Base-by-base conservation (phyloP, 2,888 invertebrate species). In the Pemphredon lugubris region DNA sequence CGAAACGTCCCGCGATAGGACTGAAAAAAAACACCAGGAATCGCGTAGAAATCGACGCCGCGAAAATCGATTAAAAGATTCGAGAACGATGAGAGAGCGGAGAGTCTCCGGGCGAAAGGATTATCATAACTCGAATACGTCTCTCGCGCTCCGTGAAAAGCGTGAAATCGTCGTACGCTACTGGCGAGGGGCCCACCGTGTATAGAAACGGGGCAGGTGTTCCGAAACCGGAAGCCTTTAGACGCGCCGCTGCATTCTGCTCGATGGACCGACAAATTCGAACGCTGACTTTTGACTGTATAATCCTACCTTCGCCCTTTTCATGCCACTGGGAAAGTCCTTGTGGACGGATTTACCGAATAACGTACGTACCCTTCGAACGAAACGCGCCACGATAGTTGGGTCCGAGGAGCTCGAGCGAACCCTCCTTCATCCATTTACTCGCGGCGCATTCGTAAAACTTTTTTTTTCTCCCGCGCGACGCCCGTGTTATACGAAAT, bases 221-320 rank as follows among this genome's bases (percentile, higher is more conserved):
- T 79, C 73, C 68, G 57, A 85, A 86, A 88, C 88, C 89, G 89
- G 89, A 89, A 89, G 88, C 87, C 88, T 88, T 88, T 84, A 79
- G 81, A 80, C 68, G 75, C 75, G 83, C 69, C 84, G 82, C 83
- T 83, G 82, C 81, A 82, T 81, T 83, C 82, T 80, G 64, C 72
- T 87, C 85, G 87, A 88, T 89, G 86, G 83, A 84, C 86, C 88
- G 86, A 87, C 88, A 88, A 89, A 89, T 88, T 89, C 86, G 79
- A 86, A 86, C 86, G 87, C 83, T 86, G 88, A 88, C 89, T 89
- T 89, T 86, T 88, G 85, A 89, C 89, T 87, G 87, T 87, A 87
- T 89, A 88, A 88, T 88, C 85, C 87, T 70, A 57, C 67, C 83
- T 75, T 70, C 68, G 75, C 45, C 63, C 83, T 79, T 83, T 82